Percentiles rank a stretch among this genome's conserved stretches.
Conservation (phyloP, 2,113 vertebrate species). For the Chaetura pelagica region DNA sequence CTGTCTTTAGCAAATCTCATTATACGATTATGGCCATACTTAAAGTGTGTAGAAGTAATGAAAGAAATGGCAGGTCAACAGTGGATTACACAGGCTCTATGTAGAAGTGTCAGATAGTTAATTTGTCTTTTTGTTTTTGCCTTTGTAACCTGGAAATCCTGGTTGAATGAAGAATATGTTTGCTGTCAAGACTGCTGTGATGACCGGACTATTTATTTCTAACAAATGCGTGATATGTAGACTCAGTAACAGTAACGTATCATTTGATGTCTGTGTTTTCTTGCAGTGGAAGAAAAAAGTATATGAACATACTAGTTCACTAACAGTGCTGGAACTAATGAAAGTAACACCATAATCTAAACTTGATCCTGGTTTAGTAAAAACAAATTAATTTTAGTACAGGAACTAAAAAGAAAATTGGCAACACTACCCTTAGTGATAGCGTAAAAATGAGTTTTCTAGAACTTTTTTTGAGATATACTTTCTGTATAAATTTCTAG, state of each 20-base stretch:
- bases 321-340: neutral
- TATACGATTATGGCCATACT: conserved; percentile 38
- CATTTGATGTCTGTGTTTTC: neutral
- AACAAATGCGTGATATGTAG: neutral
- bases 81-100: neutral
- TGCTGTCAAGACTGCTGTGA: neutral
- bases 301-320: neutral
- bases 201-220: neutral
- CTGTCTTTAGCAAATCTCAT: conserved; percentile 53
- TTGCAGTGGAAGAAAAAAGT: no score
- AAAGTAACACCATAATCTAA: neutral
- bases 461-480: neutral
- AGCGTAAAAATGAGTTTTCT: neutral
- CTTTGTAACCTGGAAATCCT: neutral
- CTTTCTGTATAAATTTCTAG: neutral
- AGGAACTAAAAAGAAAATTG: neutral
- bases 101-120: neutral
- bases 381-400: neutral
- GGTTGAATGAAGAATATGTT: neutral
- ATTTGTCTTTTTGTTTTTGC: neutral
- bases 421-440: neutral
- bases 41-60: neutral
- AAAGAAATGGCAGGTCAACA: neutral
- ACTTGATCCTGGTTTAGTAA: neutral
- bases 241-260: neutral